Percentiles rank a stretch among this genome's conserved stretches.
These are phyloP conservation scores for Sebastes miniatus DNA, from an alignment of 2,797 vertebrate genomes.

Conservation along the genomic window DNA sequence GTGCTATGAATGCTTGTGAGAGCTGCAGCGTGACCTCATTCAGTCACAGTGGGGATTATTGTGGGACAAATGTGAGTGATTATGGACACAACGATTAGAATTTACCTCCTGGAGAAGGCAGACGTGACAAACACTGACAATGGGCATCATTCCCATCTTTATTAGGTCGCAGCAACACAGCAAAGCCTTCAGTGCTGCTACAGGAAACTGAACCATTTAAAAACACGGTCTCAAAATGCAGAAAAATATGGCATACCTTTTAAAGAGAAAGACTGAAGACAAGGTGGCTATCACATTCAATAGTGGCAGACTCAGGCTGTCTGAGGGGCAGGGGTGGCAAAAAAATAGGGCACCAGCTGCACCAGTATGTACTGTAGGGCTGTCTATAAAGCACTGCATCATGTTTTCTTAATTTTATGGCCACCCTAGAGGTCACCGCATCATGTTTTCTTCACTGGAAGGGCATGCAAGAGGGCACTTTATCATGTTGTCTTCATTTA, in stretches of 20 bases:
- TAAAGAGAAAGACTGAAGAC: background rate
- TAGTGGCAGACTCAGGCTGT: background rate
- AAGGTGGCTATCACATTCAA: background rate
- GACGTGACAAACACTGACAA: constrained; percentile 2
- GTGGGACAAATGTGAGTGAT: background rate
- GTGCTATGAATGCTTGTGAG: background rate
- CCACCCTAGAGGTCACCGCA: background rate
- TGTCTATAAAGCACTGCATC: too few species aligned
- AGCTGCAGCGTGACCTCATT: background rate
- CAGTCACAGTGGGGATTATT: background rate
- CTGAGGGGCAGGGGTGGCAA: background rate
- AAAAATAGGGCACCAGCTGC: background rate
- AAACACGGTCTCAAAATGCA: background rate
- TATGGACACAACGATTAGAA: background rate
- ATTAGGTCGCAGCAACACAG: background rate
- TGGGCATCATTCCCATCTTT: background rate
- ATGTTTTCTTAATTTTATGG: fast-evolving
- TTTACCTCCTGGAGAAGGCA: background rate
- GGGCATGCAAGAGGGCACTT: too few species aligned
- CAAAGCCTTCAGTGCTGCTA: background rate
- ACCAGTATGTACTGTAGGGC: background rate
- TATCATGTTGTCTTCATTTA: too few species aligned
- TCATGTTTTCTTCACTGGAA: too few species aligned
- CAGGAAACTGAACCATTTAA: background rate
- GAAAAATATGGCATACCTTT: background rate